A percentile compares a stretch with the other conserved stretches of the same genome.
Evolutionary conservation across 2,888 invertebrate genomes (phyloP).

Genomic region (Andrena flavipes): DNA sequence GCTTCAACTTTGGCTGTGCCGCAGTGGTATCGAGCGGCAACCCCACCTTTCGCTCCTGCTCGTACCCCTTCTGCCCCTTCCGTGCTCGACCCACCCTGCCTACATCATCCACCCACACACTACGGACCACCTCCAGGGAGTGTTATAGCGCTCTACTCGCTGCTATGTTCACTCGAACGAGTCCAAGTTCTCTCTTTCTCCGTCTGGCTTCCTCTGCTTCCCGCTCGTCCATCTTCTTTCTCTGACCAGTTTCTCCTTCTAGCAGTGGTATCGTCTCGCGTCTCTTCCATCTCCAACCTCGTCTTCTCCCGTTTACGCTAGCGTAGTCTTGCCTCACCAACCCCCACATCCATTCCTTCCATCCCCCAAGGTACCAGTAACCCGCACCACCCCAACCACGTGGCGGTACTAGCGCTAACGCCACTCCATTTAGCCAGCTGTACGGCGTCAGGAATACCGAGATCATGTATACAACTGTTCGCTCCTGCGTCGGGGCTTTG

Average conservation of each 20-base stretch:
- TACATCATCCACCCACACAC: constrained; percentile 62
- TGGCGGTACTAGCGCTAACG: constrained; percentile 68
- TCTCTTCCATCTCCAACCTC: constrained; percentile 29
- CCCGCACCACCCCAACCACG: constrained; percentile 63
- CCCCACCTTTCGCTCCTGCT: constrained; percentile 74
- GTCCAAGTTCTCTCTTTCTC: constrained; percentile 50
- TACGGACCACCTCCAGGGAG: constrained; percentile 63
- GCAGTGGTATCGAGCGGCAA: constrained; percentile 84
- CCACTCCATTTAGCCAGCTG: constrained; percentile 70
- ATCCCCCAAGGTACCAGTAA: constrained; percentile 49
- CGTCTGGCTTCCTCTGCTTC: background rate
- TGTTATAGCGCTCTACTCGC: constrained; percentile 72
- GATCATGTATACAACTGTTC: constrained; percentile 55
- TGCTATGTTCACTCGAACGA: constrained; percentile 68
- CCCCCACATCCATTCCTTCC: background rate
- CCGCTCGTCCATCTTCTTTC: constrained; percentile 16
- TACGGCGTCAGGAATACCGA: constrained; percentile 61
- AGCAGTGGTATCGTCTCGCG: constrained; percentile 13
- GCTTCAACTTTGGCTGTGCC: constrained; percentile 83
- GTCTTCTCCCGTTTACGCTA: constrained; percentile 36
- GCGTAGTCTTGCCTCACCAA: constrained; percentile 23
- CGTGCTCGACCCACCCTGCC: constrained; percentile 64
- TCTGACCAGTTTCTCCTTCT: constrained; percentile 41
- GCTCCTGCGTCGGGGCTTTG: constrained; percentile 42
- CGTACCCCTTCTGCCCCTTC: constrained; percentile 57